Conservation (phyloP, 92 coral and sea anemone species). For the Heliopora coerulea region DNA sequence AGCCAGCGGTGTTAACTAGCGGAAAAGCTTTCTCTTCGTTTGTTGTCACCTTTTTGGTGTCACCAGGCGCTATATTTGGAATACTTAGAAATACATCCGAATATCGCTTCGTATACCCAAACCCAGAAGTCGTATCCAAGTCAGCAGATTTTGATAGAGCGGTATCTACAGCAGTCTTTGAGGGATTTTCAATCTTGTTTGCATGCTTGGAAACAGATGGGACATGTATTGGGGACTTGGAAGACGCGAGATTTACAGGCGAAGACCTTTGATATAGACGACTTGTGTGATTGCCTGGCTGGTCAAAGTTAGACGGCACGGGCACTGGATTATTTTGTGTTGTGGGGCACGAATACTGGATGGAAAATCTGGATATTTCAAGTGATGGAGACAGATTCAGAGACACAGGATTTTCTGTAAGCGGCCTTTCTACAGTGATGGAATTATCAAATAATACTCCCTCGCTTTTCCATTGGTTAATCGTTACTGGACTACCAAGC, state of each 20-base stretch:
- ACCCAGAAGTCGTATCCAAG: not conserved
- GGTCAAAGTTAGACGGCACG: no score
- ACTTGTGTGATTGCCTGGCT: not conserved
- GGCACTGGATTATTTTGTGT: not conserved
- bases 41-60: not conserved
- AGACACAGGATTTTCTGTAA: not conserved
- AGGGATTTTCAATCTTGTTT: not conserved
- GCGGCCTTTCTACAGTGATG: not conserved
- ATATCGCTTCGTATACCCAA: constrained; percentile 6
- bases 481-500: not conserved
- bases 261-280: not conserved
- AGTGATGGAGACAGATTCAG: not conserved
- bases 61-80: not conserved
- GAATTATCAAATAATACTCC: not conserved
- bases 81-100: not conserved
- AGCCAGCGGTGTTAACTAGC: not conserved
- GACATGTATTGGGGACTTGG: not conserved
- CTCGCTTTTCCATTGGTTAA: not conserved
- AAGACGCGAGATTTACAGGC: not conserved
- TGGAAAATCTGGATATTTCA: not conserved
- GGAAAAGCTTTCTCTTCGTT: not conserved
- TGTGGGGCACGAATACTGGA: not conserved
- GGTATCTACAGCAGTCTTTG: not conserved
- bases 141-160: not conserved
- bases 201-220: not conserved